phyloP scores from a whole-genome alignment of 1,140 invertebrate species.

The Sinella curviseta region DNA sequence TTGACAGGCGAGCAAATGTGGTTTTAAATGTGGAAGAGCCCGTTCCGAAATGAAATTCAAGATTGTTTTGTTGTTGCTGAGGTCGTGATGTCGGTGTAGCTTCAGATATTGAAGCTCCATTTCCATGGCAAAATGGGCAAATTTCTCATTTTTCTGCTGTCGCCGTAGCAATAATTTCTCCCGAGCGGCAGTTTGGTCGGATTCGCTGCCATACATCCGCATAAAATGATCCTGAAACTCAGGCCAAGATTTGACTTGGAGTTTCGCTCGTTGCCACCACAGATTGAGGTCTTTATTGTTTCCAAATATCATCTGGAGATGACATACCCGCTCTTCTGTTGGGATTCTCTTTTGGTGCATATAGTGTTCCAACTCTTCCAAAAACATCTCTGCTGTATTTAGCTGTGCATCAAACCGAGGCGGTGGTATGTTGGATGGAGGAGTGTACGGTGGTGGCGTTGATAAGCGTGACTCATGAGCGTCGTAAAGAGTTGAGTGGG shows the following conservation, averaged over 20 bases:
- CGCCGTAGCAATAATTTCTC: neutral
- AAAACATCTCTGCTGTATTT: neutral
- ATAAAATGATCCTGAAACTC: neutral
- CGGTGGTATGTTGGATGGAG: neutral
- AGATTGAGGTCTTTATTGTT: neutral
- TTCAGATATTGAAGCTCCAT: conserved; percentile 10
- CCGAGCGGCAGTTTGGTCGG: neutral
- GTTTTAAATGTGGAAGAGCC: neutral
- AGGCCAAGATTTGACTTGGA: neutral
- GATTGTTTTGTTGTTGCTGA: neutral
- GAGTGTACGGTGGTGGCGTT: neutral
- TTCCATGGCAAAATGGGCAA: neutral
- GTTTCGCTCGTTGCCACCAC: conserved; percentile 19
- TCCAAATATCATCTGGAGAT: neutral
- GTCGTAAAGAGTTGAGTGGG: no score
- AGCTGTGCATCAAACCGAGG: neutral
- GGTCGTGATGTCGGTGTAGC: neutral
- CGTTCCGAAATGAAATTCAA: conserved; percentile 12
- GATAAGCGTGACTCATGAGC: neutral
- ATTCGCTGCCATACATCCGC: neutral
- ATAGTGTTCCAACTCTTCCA: neutral
- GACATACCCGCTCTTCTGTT: neutral
- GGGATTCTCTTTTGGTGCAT: neutral
- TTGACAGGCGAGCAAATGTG: neutral
- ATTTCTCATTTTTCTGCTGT: neutral